Conservation (phyloP, 1,140 invertebrate genomes). For the Caenorhabditis latens region DNA sequence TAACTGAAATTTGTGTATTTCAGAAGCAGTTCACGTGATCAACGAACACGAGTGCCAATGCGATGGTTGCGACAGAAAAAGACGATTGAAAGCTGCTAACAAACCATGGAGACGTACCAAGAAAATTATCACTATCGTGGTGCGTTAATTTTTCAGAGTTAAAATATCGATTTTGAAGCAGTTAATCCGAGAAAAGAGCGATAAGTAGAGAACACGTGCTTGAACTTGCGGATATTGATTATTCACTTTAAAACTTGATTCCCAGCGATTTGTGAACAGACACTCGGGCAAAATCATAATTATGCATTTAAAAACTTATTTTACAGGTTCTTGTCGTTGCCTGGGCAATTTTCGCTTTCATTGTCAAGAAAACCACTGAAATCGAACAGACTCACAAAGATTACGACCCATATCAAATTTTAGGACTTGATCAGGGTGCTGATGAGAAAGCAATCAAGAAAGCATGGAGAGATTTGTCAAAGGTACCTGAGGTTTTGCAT, state of each 20-base stretch:
- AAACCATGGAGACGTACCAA: slow-evolving; percentile 90
- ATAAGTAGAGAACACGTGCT: too few relatives aligned
- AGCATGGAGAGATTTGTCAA: slow-evolving; percentile 33
- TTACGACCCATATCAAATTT: slow-evolving; percentile 97
- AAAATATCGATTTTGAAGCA: background rate
- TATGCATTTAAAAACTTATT: background rate
- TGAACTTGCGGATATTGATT: too few relatives aligned
- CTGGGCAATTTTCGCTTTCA: slow-evolving; percentile 88
- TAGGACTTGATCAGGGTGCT: slow-evolving; percentile 86
- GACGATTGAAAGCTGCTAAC: slow-evolving; percentile 84
- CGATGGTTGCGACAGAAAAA: slow-evolving; percentile 88
- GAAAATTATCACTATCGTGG: slow-evolving; percentile 80
- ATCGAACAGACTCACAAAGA: slow-evolving; percentile 98
- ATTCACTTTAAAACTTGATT: too few relatives aligned
- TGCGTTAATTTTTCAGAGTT: background rate
- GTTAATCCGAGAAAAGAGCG: too few relatives aligned
- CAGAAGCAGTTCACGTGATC: slow-evolving; percentile 72
- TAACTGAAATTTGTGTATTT: slow-evolving; percentile 53
- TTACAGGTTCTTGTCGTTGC: slow-evolving; percentile 81
- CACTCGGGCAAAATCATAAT: background rate
- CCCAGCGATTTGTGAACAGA: too few relatives aligned
- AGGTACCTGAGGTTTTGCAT: background rate
- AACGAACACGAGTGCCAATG: slow-evolving; percentile 83
- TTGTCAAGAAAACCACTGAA: slow-evolving; percentile 95
- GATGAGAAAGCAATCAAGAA: slow-evolving; percentile 35